These are phyloP conservation scores for Thera obeliscata DNA, from an alignment of 2,888 invertebrate genomes.

Conservation along the genomic window DNA sequence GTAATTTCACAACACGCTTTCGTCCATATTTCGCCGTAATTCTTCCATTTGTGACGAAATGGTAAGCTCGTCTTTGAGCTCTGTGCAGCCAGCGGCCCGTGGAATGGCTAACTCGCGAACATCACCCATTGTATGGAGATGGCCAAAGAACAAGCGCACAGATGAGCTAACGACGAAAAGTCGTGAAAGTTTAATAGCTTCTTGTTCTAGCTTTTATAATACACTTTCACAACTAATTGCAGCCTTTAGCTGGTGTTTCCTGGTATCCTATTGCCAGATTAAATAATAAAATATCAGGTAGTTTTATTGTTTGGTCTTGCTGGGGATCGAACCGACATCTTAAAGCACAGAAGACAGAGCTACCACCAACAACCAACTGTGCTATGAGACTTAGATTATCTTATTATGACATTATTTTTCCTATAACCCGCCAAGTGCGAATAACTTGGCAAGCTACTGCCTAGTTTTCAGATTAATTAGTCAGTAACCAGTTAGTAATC, in stretches of 20 bases:
- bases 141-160: constrained; percentile 30
- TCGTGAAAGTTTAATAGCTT: background rate
- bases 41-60: constrained; percentile 9
- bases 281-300: too few relatives aligned
- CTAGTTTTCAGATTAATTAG: background rate
- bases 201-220: too few relatives aligned
- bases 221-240: too few relatives aligned
- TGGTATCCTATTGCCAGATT: too few relatives aligned
- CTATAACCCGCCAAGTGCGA: background rate
- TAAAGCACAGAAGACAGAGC: too few relatives aligned
- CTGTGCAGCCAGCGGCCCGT: constrained; percentile 29
- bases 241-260: too few relatives aligned
- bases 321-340: too few relatives aligned
- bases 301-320: too few relatives aligned
- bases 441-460: background rate
- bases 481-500: background rate
- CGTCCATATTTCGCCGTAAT: background rate
- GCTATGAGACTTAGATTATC: too few relatives aligned
- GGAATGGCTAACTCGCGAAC: constrained; percentile 40
- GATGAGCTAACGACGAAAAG: background rate
- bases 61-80: constrained; percentile 17
- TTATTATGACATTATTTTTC: too few relatives aligned
- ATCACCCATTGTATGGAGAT: constrained; percentile 48
- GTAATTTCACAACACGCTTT: background rate
- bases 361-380: too few relatives aligned